These are phyloP conservation scores for Tenthredo notha DNA, from an alignment of 2,888 invertebrate species.

Conservation along the genomic window DNA sequence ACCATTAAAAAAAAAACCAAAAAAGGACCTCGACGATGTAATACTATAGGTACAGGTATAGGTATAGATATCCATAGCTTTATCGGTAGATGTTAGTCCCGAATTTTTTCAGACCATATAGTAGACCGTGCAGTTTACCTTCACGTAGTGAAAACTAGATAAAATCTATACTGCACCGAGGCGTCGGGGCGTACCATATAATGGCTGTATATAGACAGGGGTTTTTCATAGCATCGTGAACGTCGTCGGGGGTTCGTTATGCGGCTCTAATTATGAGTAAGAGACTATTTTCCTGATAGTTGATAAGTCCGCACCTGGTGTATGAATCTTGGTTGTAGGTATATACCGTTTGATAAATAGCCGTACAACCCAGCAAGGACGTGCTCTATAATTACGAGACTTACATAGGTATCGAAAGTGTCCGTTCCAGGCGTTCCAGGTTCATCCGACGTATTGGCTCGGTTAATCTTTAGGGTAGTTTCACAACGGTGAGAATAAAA, in stretches of 20 bases:
- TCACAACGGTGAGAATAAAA: neutral
- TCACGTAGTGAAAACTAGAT: neutral
- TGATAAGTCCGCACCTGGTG: slow-evolving; percentile 54
- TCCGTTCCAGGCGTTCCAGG: slow-evolving; percentile 58
- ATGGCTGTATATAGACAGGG: neutral
- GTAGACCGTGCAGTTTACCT: neutral
- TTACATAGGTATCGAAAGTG: slow-evolving; percentile 60
- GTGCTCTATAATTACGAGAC: slow-evolving; percentile 65
- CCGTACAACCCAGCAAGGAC: slow-evolving; percentile 55
- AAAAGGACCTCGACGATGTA: neutral
- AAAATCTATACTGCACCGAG: neutral
- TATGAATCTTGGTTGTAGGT: slow-evolving; percentile 55
- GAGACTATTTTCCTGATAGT: slow-evolving; percentile 55
- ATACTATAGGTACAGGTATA: too few relatives aligned
- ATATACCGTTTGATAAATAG: slow-evolving; percentile 62
- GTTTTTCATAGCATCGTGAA: neutral
- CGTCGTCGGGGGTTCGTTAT: neutral
- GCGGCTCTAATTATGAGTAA: slow-evolving; percentile 38
- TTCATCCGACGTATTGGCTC: slow-evolving; percentile 1
- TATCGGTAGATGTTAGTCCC: neutral
- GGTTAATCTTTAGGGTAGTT: neutral
- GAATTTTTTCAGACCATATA: neutral
- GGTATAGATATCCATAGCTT: neutral
- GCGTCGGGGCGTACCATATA: neutral
- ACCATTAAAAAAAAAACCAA: neutral